phyloP scores from a whole-genome alignment of 2,888 invertebrate genomes.

The Plagodis pulveraria region DNA sequence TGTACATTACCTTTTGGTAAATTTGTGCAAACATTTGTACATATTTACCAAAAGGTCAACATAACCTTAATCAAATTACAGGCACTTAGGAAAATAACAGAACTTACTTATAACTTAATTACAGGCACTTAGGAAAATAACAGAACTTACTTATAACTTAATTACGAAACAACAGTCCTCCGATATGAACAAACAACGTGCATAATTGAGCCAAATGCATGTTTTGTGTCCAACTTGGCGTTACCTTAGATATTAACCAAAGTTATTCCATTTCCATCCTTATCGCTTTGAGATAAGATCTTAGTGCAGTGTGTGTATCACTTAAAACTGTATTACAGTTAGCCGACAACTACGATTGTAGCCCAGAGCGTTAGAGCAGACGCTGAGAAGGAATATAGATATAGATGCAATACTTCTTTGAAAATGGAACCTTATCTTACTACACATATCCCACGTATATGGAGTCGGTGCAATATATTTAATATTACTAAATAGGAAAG shows the following conservation, averaged over 20 bases:
- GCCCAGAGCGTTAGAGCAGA: neutral
- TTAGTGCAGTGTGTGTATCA: neutral
- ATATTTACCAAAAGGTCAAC: too few species aligned
- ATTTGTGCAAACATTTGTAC: too few species aligned
- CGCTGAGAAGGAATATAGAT: neutral
- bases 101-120: slow-evolving; percentile 1
- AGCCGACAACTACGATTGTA: slow-evolving; percentile 1
- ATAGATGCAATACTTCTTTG: too few species aligned
- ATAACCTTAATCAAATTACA: too few species aligned
- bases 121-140: neutral
- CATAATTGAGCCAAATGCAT: slow-evolving; percentile 15
- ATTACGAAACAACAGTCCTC: slow-evolving; percentile 3
- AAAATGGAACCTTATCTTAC: too few species aligned
- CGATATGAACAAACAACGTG: slow-evolving; percentile 7
- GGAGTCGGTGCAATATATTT: too few species aligned
- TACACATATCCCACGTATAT: too few species aligned
- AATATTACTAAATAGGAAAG: too few species aligned
- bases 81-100: neutral
- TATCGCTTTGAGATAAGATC: slow-evolving; percentile 8
- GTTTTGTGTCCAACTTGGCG: neutral
- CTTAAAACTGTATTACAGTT: slow-evolving; percentile 4
- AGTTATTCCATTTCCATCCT: slow-evolving; percentile 6
- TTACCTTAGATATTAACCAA: slow-evolving; percentile 1
- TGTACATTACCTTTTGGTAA: too few species aligned
- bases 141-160: slow-evolving; percentile 2